Evolutionary conservation across 2,113 vertebrate genomes (phyloP).

Genomic region (Perca flavescens): DNA sequence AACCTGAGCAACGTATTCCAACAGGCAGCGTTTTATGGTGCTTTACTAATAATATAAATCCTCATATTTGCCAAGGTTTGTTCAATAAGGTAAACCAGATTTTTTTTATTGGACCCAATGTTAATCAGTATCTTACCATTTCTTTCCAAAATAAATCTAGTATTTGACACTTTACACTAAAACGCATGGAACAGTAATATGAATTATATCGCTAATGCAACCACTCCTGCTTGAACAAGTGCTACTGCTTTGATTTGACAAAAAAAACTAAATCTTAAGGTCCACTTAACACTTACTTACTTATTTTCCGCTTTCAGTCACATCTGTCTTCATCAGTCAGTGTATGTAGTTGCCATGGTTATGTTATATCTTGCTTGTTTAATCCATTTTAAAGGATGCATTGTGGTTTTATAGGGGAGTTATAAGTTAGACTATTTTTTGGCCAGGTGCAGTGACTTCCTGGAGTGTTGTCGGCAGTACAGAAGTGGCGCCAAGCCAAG

Average conservation of each 20-base stretch:
- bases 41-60: neutral
- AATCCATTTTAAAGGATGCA: too few relatives aligned
- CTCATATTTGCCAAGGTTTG: neutral
- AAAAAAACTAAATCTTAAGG: neutral
- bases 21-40: neutral
- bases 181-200: neutral
- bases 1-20: conserved; percentile 6
- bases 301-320: neutral
- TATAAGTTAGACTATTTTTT: too few relatives aligned
- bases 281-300: too few relatives aligned
- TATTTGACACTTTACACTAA: neutral
- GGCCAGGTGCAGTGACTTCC: too few relatives aligned
- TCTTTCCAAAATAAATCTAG: neutral
- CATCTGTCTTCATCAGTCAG: neutral
- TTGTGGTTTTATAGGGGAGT: too few relatives aligned
- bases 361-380: too few relatives aligned
- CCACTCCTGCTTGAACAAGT: neutral
- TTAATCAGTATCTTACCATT: neutral
- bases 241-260: neutral
- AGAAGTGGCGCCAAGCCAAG: too few relatives aligned
- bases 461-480: too few relatives aligned
- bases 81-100: too few relatives aligned
- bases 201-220: neutral
- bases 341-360: too few relatives aligned
- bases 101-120: neutral